Conservation (phyloP, 2,797 vertebrate species). For the Danio choprae region DNA sequence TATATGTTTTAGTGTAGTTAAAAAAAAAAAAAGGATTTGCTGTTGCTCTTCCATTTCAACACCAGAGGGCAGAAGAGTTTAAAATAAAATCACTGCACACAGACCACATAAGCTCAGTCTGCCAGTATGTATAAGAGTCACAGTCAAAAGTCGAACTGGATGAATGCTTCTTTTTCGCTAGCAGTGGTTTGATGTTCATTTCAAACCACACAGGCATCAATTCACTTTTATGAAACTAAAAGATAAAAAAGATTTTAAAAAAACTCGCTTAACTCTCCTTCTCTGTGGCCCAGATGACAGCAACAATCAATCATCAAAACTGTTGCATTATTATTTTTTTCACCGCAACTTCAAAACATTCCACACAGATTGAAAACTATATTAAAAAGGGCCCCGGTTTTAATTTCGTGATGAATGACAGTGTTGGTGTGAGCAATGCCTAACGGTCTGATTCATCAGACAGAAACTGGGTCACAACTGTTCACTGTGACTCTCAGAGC, state of each 20-base stretch:
- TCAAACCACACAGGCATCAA: not conserved
- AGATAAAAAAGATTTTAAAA: too few relatives aligned
- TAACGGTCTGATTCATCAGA: not conserved
- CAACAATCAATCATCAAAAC: not conserved
- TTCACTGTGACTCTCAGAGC: slow-evolving; percentile 6
- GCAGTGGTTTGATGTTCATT: not conserved
- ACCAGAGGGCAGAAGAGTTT: slow-evolving; percentile 39
- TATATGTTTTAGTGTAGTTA: too few relatives aligned
- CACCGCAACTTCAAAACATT: not conserved
- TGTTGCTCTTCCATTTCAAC: slow-evolving; percentile 15
- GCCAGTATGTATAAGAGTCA: not conserved
- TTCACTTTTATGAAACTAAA: slow-evolving; percentile 1
- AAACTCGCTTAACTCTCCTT: not conserved
- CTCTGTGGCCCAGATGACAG: not conserved
- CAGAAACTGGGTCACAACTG: slow-evolving; percentile 22
- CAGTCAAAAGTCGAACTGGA: not conserved
- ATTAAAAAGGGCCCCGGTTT: not conserved
- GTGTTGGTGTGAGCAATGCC: not conserved
- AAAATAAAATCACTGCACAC: not conserved
- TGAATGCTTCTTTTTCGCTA: not conserved
- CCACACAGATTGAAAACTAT: not conserved
- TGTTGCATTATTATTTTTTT: not conserved
- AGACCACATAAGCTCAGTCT: not conserved
- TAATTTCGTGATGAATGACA: slow-evolving; percentile 18
- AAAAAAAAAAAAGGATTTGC: not conserved